These are phyloP conservation scores for Siphamia tubifer DNA, from an alignment of 2,113 vertebrate genomes.

Conservation along the genomic window DNA sequence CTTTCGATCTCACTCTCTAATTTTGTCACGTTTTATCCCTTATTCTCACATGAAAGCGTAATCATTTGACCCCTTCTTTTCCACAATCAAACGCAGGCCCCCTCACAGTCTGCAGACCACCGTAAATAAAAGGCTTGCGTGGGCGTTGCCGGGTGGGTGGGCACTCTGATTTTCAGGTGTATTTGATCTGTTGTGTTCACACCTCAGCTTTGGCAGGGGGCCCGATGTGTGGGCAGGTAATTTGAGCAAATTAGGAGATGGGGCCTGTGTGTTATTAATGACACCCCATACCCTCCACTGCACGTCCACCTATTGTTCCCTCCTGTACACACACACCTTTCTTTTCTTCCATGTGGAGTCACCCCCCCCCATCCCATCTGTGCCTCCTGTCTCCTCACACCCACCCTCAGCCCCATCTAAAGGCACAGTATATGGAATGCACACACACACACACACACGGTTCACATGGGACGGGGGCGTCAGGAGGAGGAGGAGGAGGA, in stretches of 20 bases:
- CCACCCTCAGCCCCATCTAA: constrained; percentile 38
- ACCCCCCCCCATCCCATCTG: constrained; percentile 54
- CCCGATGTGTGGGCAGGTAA: constrained; percentile 71
- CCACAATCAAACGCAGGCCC: background rate
- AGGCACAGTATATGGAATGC: constrained; percentile 44
- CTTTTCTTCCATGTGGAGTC: constrained; percentile 55
- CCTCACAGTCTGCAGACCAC: constrained; percentile 29
- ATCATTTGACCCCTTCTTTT: background rate
- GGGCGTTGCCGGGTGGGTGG: constrained; percentile 64
- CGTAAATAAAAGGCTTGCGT: constrained; percentile 49
- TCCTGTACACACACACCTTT: constrained; percentile 53
- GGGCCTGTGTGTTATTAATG: constrained; percentile 68
- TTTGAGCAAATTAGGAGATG: constrained; percentile 80
- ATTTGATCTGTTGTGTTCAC: constrained; percentile 75
- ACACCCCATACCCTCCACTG: constrained; percentile 58
- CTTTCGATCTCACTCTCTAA: background rate
- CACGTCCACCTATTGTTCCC: constrained; percentile 65
- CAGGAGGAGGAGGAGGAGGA: background rate
- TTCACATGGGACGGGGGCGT: constrained; percentile 38
- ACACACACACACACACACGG: constrained; percentile 2
- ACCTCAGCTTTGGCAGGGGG: constrained; percentile 57
- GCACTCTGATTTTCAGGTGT: constrained; percentile 75
- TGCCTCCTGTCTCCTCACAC: constrained; percentile 46
- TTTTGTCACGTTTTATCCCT: constrained; percentile 6
- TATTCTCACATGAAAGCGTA: constrained; percentile 2